Base-by-base conservation (phyloP, 2,797 vertebrate species). In the Karalla daura region DNA sequence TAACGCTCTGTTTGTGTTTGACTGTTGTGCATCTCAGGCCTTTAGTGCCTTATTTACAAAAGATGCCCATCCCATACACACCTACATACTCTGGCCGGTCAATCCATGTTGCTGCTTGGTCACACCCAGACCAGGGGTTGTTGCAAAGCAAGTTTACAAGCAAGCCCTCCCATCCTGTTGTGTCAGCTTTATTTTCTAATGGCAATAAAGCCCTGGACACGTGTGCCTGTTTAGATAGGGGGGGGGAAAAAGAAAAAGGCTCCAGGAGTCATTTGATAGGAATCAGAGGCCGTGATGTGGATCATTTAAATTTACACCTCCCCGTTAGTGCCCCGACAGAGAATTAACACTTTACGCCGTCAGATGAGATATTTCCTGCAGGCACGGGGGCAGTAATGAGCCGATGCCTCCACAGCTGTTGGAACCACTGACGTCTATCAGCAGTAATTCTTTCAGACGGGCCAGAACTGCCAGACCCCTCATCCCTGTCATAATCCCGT, bases 221-320 rank as follows among this genome's bases (percentile, higher is more conserved):
- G 14, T 40, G 41, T 17, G 27, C 11, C n/a, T 30, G 24, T 53
- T 15, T 40, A 15, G 0, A 25, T n/a, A n/a, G n/a, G n/a, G n/a
- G n/a, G n/a, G n/a, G n/a, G n/a, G n/a, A n/a, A n/a, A n/a, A n/a
- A n/a, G n/a, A 21, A 27, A 49, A 20, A 35, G 12, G 18, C 45
- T 43, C 62, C 25, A 45, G 36, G 32, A 73, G 56, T 60, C 36
- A 70, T 43, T 58, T 61, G 54, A 81, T 30, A 43, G 36, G 28
- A 61, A 70, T 47, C 56, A 58, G 74, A 66, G 56, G 59, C 69
- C 28, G 61, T 20, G 44, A 63, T 81, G 70, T 68, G 68, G 80
- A 83, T 83, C 58, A 64, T 70, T 84, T 71, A 65, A 60, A 86
- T 80, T 83, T 73, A 70, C 81, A 84, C 83, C 68, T 66, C 70